These are phyloP conservation scores for Zaprionus nigranus DNA, from an alignment of 1,140 invertebrate species.

Conservation along the genomic window DNA sequence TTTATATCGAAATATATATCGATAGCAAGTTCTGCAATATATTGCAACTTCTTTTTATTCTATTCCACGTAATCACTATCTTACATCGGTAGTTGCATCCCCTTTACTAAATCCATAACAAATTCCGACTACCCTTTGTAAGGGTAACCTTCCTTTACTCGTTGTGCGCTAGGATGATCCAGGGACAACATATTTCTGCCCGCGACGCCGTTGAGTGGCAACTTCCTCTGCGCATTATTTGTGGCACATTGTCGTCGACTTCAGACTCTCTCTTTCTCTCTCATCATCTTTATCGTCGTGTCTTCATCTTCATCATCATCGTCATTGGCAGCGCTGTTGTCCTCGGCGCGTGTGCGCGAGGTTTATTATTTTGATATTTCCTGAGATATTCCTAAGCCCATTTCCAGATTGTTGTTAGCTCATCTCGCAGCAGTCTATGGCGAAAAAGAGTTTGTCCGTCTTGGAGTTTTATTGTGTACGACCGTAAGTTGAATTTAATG, in stretches of 20 bases:
- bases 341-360: conserved; percentile 50
- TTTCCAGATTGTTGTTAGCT: conserved; percentile 17
- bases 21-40: too few species aligned
- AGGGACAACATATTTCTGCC: conserved; percentile 54
- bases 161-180: conserved; percentile 46
- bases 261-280: background rate
- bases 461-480: conserved; percentile 29
- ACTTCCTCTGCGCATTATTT: conserved; percentile 59
- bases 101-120: background rate
- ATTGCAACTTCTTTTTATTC: too few species aligned
- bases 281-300: conserved; percentile 1
- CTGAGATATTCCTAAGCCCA: conserved; percentile 49
- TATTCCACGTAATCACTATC: too few species aligned
- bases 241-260: conserved; percentile 35
- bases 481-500: conserved; percentile 50
- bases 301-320: conserved; percentile 56
- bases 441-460: conserved; percentile 37
- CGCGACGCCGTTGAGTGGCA: conserved; percentile 58
- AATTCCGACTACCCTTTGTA: background rate
- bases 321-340: conserved; percentile 41
- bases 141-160: conserved; percentile 11
- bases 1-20: too few species aligned
- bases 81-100: background rate
- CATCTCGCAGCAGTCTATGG: conserved; percentile 20
- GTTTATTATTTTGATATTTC: conserved; percentile 77